phyloP scores from a whole-genome alignment of 2,797 vertebrate species.

The Merluccius polli region DNA sequence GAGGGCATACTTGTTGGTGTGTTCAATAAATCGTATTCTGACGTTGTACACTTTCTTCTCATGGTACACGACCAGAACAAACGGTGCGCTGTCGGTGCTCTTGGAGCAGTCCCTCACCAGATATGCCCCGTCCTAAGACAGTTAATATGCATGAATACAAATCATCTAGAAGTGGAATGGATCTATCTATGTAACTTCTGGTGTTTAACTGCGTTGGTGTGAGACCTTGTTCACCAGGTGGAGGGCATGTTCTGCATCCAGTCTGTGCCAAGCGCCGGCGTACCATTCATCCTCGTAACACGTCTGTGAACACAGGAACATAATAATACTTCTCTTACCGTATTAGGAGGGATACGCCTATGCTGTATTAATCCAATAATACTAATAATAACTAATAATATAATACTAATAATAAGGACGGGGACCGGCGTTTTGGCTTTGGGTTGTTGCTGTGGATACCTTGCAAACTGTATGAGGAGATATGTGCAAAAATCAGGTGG shows the following conservation, averaged over 20 bases:
- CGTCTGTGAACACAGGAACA: slow-evolving; percentile 39
- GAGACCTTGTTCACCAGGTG: slow-evolving; percentile 77
- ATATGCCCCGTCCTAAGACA: slow-evolving; percentile 83
- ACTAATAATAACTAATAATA: too few species aligned
- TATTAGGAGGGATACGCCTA: background rate
- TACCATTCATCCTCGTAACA: slow-evolving; percentile 77
- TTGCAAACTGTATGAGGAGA: background rate
- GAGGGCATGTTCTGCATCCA: slow-evolving; percentile 79
- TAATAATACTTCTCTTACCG: background rate
- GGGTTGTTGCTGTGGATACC: background rate
- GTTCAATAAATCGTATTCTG: slow-evolving; percentile 82
- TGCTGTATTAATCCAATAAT: background rate
- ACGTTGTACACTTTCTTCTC: slow-evolving; percentile 86
- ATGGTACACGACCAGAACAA: slow-evolving; percentile 81
- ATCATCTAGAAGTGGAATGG: background rate
- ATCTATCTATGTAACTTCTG: background rate
- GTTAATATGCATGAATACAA: slow-evolving; percentile 13
- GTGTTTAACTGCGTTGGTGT: background rate
- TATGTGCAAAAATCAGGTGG: background rate
- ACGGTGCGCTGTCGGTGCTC: slow-evolving; percentile 75
- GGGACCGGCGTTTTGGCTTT: background rate
- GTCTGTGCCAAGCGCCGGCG: slow-evolving; percentile 71
- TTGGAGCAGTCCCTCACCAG: slow-evolving; percentile 83
- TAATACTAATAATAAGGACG: background rate
- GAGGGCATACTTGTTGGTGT: slow-evolving; percentile 72